Evolutionary conservation across 2,888 invertebrate species (phyloP).

Genomic region (Orthosia gothica): DNA sequence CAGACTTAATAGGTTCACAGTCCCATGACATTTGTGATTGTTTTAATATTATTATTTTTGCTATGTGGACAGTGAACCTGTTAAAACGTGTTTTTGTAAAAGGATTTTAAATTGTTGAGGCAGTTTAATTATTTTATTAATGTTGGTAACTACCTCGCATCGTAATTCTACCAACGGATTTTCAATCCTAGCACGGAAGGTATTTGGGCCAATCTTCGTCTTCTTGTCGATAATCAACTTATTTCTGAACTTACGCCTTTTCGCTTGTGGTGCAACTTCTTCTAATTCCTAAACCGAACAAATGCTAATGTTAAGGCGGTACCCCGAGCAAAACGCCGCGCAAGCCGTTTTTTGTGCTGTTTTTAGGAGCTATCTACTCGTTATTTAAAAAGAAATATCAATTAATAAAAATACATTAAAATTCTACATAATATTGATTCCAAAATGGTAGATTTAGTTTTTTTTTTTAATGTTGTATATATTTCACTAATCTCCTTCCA

Average conservation of each 20-base stretch:
- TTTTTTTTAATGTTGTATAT: no score
- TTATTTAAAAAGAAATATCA: no score
- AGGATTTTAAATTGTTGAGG: background rate
- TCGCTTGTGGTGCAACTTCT: conserved; percentile 72
- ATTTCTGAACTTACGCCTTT: conserved; percentile 73
- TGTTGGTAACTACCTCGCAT: conserved; percentile 77
- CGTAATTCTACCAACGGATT: conserved; percentile 79
- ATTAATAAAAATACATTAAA: no score
- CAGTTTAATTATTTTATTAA: background rate
- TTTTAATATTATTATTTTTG: no score
- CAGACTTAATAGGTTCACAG: background rate
- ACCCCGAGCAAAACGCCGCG: no score
- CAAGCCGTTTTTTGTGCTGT: no score
- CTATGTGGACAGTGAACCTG: no score
- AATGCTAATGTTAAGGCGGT: background rate
- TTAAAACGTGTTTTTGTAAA: background rate
- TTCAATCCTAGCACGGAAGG: conserved; percentile 76
- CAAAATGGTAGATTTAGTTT: no score
- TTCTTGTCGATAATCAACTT: conserved; percentile 81
- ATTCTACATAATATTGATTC: no score
- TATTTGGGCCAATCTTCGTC: conserved; percentile 72
- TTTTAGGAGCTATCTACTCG: no score
- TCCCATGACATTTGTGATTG: background rate
- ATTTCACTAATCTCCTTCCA: no score
- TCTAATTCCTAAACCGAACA: conserved; percentile 78